Conservation (phyloP, 2,888 invertebrate genomes). For the Micoletzkya japonica region DNA sequence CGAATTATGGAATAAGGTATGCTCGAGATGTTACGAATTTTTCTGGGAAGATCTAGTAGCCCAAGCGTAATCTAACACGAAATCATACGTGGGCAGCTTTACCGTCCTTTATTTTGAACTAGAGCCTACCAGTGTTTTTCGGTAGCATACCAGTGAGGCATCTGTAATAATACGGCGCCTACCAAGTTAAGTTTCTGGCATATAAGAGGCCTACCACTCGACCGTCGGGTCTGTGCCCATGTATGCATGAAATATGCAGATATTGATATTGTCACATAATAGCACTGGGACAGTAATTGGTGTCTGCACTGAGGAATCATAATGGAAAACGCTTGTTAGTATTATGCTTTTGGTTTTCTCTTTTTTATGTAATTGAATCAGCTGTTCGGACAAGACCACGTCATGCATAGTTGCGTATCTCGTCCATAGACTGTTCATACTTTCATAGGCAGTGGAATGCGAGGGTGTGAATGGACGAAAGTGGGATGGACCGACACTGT, state of each 20-base stretch:
- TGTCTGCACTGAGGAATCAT: too few species aligned
- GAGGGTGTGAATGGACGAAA: conserved; percentile 74
- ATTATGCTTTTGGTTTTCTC: neutral
- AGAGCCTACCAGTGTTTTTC: neutral
- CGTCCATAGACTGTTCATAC: conserved; percentile 84
- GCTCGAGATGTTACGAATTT: neutral
- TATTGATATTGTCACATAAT: too few species aligned
- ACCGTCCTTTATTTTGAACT: too few species aligned
- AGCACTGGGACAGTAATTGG: too few species aligned
- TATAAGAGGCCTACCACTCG: too few species aligned
- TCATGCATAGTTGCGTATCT: conserved; percentile 78
- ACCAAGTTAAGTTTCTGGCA: too few species aligned
- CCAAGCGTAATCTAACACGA: neutral
- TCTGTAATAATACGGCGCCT: too few species aligned
- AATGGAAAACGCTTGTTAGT: too few species aligned
- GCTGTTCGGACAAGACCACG: too few species aligned
- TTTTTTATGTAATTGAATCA: neutral
- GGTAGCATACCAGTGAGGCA: too few species aligned
- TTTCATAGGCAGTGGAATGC: conserved; percentile 72
- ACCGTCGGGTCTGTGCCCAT: too few species aligned
- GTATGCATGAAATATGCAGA: too few species aligned
- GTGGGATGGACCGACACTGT: conserved; percentile 77
- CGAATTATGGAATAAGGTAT: conserved; percentile 82
- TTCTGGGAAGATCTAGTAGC: neutral
- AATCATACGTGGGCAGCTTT: neutral